Conservation (phyloP, 2,797 vertebrate genomes). For the Diglossa cyanea region DNA sequence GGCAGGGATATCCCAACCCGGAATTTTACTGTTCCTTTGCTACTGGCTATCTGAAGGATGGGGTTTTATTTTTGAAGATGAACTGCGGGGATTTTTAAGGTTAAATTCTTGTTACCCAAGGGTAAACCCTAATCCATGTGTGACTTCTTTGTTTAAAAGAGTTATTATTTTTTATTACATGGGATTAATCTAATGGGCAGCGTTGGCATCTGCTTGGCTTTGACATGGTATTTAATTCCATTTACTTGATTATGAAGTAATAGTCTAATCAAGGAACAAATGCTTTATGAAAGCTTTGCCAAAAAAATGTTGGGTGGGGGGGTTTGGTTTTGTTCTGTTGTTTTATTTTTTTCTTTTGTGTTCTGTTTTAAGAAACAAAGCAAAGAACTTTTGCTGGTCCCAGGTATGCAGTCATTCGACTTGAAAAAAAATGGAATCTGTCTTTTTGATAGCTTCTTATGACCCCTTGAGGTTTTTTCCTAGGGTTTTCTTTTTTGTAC, state of each 20-base stretch:
- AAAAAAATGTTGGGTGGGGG: not conserved
- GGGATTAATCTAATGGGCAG: not conserved
- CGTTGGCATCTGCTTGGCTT: not conserved
- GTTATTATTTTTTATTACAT: not conserved
- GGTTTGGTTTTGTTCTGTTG: not conserved
- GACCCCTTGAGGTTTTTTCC: not conserved
- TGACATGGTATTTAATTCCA: not conserved
- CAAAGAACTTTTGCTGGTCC: not conserved
- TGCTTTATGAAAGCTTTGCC: constrained; percentile 10
- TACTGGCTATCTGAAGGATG: constrained; percentile 1
- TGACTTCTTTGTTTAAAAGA: not conserved
- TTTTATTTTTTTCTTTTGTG: not conserved
- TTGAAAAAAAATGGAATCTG: not conserved
- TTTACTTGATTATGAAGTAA: not conserved
- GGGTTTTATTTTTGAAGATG: constrained; percentile 22
- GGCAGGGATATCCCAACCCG: constrained; percentile 25
- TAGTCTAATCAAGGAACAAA: constrained; percentile 24
- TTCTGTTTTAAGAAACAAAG: constrained; percentile 10
- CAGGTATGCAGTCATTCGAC: not conserved
- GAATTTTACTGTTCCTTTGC: not conserved
- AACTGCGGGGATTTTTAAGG: not conserved
- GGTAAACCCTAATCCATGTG: not conserved
- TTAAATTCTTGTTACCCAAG: constrained; percentile 10
- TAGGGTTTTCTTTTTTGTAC: constrained; percentile 1
- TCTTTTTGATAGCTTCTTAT: constrained; percentile 20